Conservation (phyloP, 2,888 invertebrate genomes). For the Cenopis cana region DNA sequence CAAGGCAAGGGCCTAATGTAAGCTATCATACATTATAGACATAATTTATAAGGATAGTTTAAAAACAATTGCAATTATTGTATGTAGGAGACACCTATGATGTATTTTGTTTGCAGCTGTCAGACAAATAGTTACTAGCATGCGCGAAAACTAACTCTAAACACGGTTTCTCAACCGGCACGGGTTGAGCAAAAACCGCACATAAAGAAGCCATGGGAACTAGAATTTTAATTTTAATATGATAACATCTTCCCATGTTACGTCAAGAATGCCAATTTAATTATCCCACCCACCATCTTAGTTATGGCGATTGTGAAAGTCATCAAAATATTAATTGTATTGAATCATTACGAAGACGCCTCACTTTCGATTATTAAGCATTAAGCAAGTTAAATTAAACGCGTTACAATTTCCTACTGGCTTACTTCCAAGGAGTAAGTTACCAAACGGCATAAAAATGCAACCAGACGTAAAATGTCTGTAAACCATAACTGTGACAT, state of each 20-base stretch:
- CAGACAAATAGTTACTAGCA: not conserved
- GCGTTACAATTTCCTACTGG: constrained; percentile 54
- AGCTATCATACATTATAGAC: too few relatives aligned
- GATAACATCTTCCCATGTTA: constrained; percentile 33
- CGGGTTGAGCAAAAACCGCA: constrained; percentile 28
- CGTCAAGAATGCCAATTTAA: constrained; percentile 39
- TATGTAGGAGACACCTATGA: not conserved
- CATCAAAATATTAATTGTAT: constrained; percentile 41
- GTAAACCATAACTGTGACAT: constrained; percentile 66
- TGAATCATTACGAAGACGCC: constrained; percentile 32
- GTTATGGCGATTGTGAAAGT: constrained; percentile 24
- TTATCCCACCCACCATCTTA: constrained; percentile 20
- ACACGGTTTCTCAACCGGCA: constrained; percentile 28
- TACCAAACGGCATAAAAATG: constrained; percentile 58
- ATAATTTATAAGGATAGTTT: not conserved
- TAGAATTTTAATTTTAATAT: constrained; percentile 33
- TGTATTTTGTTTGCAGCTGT: not conserved
- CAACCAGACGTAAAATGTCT: constrained; percentile 69
- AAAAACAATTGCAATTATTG: not conserved
- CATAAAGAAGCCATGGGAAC: constrained; percentile 42
- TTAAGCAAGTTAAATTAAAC: constrained; percentile 42
- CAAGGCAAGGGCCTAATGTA: too few relatives aligned
- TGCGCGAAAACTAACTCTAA: constrained; percentile 16
- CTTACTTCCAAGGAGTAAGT: constrained; percentile 53
- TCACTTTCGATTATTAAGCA: constrained; percentile 42